Evolutionary conservation across 1,140 invertebrate genomes (phyloP).

Genomic region (Drosophila miranda): DNA sequence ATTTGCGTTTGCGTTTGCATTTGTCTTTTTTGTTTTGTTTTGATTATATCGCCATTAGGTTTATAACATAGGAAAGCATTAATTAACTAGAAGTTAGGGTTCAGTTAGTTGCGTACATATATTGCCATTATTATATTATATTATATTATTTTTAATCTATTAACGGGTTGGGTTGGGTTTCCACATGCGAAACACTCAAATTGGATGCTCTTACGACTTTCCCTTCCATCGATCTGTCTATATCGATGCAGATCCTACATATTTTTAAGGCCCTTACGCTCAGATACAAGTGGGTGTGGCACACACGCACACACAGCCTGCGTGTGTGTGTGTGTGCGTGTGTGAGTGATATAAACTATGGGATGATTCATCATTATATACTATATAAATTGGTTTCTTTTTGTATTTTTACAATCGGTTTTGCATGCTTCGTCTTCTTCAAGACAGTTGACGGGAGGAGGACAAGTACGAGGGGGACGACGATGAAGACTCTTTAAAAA

Average conservation of each 20-base stretch:
- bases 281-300: slow-evolving; percentile 68
- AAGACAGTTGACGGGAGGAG: slow-evolving; percentile 45
- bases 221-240: slow-evolving; percentile 32
- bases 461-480: slow-evolving; percentile 7
- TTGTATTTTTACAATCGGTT: slow-evolving; percentile 51
- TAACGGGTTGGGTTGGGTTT: slow-evolving; percentile 39
- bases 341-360: slow-evolving; percentile 28
- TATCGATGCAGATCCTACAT: slow-evolving; percentile 57
- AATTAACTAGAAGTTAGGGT: slow-evolving; percentile 68
- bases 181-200: slow-evolving; percentile 52
- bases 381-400: slow-evolving; percentile 29
- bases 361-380: slow-evolving; percentile 18
- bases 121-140: slow-evolving; percentile 55
- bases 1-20: slow-evolving; percentile 54
- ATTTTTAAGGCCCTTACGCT: slow-evolving; percentile 73
- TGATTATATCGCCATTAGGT: slow-evolving; percentile 77
- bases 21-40: slow-evolving; percentile 60
- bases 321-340: slow-evolving; percentile 8
- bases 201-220: slow-evolving; percentile 7
- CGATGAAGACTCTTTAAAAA: slow-evolving; percentile 47
- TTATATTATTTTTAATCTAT: slow-evolving; percentile 42
- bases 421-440: slow-evolving; percentile 34
- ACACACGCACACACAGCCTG: neutral
- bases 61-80: slow-evolving; percentile 76
- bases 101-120: slow-evolving; percentile 58